phyloP scores from a whole-genome alignment of 2,797 vertebrate genomes.

The Lophotriccus pileatus region DNA sequence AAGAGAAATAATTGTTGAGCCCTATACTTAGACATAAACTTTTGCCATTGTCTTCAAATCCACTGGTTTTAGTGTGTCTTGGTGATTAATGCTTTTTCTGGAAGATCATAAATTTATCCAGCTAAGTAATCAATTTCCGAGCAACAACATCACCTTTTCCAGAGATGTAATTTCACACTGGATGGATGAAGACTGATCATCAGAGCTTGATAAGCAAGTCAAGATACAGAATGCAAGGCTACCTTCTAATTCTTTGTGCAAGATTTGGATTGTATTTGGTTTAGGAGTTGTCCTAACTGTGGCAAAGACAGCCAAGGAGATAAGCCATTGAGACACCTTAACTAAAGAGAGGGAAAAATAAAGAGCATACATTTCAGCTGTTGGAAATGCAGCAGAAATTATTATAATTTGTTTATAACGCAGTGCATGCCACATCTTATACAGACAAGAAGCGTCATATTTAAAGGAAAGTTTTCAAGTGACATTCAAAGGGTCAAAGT shows the following conservation, averaged over 20 bases:
- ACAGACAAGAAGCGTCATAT: neutral
- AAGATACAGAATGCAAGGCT: neutral
- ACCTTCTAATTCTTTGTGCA: neutral
- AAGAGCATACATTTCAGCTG: neutral
- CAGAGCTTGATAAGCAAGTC: rapidly evolving
- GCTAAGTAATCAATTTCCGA: neutral
- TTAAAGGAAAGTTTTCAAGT: neutral
- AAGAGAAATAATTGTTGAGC: neutral
- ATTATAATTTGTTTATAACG: neutral
- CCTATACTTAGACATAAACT: neutral
- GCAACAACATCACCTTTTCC: neutral
- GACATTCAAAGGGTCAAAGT: neutral
- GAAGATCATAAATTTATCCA: neutral
- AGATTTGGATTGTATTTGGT: neutral
- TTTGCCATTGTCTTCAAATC: neutral
- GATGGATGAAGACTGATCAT: neutral
- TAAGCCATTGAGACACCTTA: neutral
- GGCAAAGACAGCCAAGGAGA: neutral
- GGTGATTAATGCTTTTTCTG: neutral
- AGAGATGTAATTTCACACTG: neutral
- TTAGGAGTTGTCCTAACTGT: neutral
- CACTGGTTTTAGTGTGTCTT: neutral
- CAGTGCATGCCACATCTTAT: neutral
- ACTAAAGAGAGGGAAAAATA: neutral
- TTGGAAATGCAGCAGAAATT: neutral